Conservation (phyloP, 2,888 invertebrate genomes). For the Carabus problematicus region DNA sequence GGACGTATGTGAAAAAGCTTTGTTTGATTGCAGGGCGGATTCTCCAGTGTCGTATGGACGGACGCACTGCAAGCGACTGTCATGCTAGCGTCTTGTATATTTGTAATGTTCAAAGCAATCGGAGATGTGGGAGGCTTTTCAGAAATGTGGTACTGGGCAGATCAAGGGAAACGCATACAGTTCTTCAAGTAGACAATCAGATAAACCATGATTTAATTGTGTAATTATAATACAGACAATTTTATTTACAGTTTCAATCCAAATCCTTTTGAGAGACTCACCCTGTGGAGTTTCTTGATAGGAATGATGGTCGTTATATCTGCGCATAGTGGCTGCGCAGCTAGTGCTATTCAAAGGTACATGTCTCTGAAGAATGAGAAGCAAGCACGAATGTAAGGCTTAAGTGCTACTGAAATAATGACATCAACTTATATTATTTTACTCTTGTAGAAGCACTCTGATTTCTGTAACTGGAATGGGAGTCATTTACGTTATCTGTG, state of each 20-base stretch:
- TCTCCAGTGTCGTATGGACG: slow-evolving; percentile 21
- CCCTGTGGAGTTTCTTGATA: background rate
- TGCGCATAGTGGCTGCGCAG: slow-evolving; percentile 2
- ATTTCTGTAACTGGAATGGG: slow-evolving; percentile 14
- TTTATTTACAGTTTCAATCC: background rate
- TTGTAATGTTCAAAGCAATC: slow-evolving; percentile 8
- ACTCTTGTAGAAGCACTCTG: slow-evolving; percentile 26
- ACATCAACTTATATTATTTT: background rate
- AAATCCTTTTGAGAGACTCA: background rate
- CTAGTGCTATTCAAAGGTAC: background rate
- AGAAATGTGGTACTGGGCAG: slow-evolving; percentile 20
- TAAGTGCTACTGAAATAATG: background rate
- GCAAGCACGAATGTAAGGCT: slow-evolving; percentile 1
- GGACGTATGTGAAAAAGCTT: no score
- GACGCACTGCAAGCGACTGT: slow-evolving; percentile 25
- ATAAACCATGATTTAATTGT: no score
- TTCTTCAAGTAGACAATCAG: slow-evolving; percentile 20
- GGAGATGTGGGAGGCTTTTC: slow-evolving; percentile 15
- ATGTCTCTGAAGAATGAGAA: slow-evolving; percentile 1
- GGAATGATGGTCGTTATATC: background rate
- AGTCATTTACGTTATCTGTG: slow-evolving; percentile 2
- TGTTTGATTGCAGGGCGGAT: slow-evolving; percentile 11
- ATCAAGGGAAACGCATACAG: slow-evolving; percentile 11
- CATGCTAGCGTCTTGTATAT: slow-evolving; percentile 15
- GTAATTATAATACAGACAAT: no score